Evolutionary conservation across 2,113 vertebrate species (phyloP), one percentile per base, ranked within the genome.

Genomic region (Hippocampus guttulatus): DNA sequence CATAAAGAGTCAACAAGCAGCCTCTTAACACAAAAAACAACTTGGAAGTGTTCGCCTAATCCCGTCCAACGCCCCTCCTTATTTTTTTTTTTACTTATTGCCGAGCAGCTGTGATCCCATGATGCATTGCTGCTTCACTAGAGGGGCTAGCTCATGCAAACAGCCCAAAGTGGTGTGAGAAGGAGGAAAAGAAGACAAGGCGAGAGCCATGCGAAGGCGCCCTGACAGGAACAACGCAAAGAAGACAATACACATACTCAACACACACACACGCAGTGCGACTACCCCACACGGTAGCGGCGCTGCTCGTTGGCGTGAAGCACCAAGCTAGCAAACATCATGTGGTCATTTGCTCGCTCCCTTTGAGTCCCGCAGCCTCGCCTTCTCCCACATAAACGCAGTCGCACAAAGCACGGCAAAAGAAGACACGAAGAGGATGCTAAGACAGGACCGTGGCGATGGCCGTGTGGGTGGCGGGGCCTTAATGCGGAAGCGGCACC

Each of bases 401-500:
- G 85, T 84, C 38, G 82, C 85, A 83, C 86, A 86, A 86, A 89
- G 86, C 81, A 85, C 83, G 86, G 82, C 81, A 84, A 84, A 81
- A 79, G 81, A 64, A 75, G 57, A 70, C 25, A 60, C 6, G 57
- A 60, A 27, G 57, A 67, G 55, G 74, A 82, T 68, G 76, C 73
- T 82, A 78, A 74, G 74, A 77, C 79, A 70, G 79, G 83, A 60
- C 79, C 69, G 79, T 81, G 77, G 74, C 69, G 52, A 8, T 68
- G 85, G 61, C 69, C n/a, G 71, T 78, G 76, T 3, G 38, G 68
- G 81, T 71, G 70, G 52, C 49, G 62, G 57, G 61, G 45, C n/a
- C 81, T 89, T 97, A 98, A 89, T 95, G 92, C 78, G 96, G 96
- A 75, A 98, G 92, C 20, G 96, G 92, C 75, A 98, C 96, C 84